These are phyloP conservation scores for Bombyx huttoni DNA, from an alignment of 2,888 invertebrate genomes.

Conservation along the genomic window DNA sequence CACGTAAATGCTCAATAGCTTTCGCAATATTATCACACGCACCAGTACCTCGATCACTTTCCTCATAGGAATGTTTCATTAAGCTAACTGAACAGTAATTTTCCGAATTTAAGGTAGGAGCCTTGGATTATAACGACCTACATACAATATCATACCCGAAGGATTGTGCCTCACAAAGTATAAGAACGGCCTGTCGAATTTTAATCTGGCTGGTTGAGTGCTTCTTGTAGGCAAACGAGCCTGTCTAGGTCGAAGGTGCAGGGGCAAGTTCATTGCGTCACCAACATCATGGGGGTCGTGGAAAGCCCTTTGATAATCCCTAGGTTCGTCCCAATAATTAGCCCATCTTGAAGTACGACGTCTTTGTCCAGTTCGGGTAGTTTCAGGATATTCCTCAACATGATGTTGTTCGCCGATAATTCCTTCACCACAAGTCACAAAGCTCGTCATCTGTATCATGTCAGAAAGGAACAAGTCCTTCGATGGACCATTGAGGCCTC, in stretches of 20 bases:
- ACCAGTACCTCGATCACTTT: conserved; percentile 60
- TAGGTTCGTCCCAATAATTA: conserved; percentile 64
- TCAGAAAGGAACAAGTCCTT: conserved; percentile 88
- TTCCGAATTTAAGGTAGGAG: conserved; percentile 76
- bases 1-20: conserved; percentile 61
- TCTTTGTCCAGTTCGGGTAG: conserved; percentile 50
- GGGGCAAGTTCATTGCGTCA: conserved; percentile 72
- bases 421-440: conserved; percentile 85
- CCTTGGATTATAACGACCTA: conserved; percentile 90
- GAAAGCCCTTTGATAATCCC: conserved; percentile 78
- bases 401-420: conserved; percentile 82
- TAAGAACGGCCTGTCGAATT: conserved; percentile 89
- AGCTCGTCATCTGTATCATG: conserved; percentile 86
- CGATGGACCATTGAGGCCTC: conserved; percentile 84
- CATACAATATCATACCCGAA: conserved; percentile 90
- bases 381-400: conserved; percentile 85
- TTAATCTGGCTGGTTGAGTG: conserved; percentile 76
- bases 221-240: conserved; percentile 79
- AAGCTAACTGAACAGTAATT: conserved; percentile 67
- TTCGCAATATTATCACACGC: conserved; percentile 51
- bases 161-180: conserved; percentile 93
- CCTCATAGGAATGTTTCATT: conserved; percentile 56
- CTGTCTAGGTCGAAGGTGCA: conserved; percentile 80
- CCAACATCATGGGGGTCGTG: conserved; percentile 75
- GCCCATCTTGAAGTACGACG: conserved; percentile 62